These are phyloP conservation scores for Cryptotermes secundus DNA, from an alignment of 1,140 invertebrate genomes.

Conservation along the genomic window DNA sequence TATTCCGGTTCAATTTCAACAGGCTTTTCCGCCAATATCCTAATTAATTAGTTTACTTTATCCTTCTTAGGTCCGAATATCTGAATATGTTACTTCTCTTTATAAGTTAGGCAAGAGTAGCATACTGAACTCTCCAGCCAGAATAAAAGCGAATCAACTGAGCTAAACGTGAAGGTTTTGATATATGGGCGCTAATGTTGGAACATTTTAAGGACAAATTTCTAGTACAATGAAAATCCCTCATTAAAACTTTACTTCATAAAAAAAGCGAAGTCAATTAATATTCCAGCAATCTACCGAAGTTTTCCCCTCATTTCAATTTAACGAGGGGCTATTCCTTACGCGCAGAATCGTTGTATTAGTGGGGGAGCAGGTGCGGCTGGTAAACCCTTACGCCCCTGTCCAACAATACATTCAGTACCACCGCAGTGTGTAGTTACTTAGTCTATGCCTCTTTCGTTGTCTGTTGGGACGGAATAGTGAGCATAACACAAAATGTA, in stretches of 20 bases:
- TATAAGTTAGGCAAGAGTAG: neutral
- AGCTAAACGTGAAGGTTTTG: neutral
- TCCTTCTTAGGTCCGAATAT: too few species aligned
- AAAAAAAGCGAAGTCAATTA: neutral
- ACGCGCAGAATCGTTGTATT: neutral
- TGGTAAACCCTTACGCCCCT: neutral
- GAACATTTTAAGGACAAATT: constrained; percentile 14
- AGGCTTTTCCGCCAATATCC: too few species aligned
- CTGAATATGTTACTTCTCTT: neutral
- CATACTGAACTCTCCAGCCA: neutral
- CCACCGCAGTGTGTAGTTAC: neutral
- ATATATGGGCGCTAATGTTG: neutral
- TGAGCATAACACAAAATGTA: neutral
- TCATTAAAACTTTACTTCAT: constrained; percentile 12
- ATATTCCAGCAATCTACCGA: neutral
- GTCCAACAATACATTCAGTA: neutral
- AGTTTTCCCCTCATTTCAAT: neutral
- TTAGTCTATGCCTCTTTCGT: neutral
- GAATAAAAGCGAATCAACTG: neutral
- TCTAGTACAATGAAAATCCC: neutral
- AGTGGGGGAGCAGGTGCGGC: neutral
- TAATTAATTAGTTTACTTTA: too few species aligned
- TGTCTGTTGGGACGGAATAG: neutral
- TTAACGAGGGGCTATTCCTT: constrained; percentile 1
- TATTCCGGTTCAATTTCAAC: too few species aligned